Evolutionary conservation across 1,140 invertebrate species (phyloP), one percentile per base, ranked within the genome.

Genomic region (Drosophila burlai): DNA sequence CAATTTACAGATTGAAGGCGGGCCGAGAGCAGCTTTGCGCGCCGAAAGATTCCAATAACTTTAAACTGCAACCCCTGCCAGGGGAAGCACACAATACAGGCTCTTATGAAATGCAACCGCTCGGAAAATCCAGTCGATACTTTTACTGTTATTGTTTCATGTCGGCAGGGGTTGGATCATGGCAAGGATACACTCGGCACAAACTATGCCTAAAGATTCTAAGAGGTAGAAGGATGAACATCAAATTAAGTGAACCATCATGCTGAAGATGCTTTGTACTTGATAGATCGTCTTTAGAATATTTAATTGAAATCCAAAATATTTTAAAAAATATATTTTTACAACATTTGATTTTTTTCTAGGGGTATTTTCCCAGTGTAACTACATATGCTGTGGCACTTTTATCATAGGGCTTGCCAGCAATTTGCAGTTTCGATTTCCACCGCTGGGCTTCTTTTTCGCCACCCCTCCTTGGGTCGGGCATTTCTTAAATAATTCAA

Each of bases 51-150:
- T 38, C 67, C 80, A 82, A 87, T 80, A 82, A 89, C 79, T 91
- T 91, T 91, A 89, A 91, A 91, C 65, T 76, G 68, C 73, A 71
- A 36, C 57, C 57, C 59, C 49, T 52, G 72, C 10, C 52, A 52
- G 52, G 31, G 45, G 50, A n/a, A 21, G 26, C n/a, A 34, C 31
- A 59, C 21, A 62, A 52, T 61, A 54, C 29, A 47, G 49, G 64
- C 61, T 82, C 74, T 79, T 90, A 84, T 90, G 75, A 82, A 87
- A 86, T 91, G 87, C 87, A 91, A 80, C 89, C 89, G 76, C 69
- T 91, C 66, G 87, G 87, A 91, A 91, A 91, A 91, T 91, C 89
- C 89, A 80, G 87, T 80, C 87, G 78, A 91, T 91, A 87, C 83
- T 84, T 91, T 91, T 91, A 91, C 78, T 85, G 82, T 80, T 90